These are phyloP conservation scores for Caerostris darwini DNA, from an alignment of 1,140 invertebrate species.

Conservation along the genomic window DNA sequence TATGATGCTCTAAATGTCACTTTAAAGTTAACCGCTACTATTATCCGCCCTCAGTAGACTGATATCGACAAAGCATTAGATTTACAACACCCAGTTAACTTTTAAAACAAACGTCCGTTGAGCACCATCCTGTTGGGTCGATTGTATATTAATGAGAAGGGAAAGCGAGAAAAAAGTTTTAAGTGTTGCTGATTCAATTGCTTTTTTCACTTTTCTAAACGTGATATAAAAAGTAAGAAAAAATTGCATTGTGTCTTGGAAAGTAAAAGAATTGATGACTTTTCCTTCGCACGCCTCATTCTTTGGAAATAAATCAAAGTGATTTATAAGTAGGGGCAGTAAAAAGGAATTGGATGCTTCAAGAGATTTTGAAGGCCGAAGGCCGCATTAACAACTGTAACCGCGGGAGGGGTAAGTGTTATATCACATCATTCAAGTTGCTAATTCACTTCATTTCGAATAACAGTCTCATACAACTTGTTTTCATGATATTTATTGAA, in stretches of 20 bases:
- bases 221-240: conserved; percentile 25
- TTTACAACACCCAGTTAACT: not conserved
- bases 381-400: not conserved
- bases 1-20: conserved; percentile 17
- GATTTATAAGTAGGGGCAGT: conserved; percentile 22
- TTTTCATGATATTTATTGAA: not conserved
- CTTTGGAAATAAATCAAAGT: conserved; percentile 34
- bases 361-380: not conserved
- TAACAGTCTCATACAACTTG: not conserved
- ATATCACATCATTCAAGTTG: not conserved
- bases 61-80: not conserved
- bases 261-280: conserved; percentile 47
- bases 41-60: not conserved
- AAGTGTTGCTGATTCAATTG: not conserved
- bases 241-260: not conserved
- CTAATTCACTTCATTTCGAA: not conserved
- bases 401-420: not conserved
- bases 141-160: conserved; percentile 18
- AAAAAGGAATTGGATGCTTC: conserved; percentile 14
- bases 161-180: not conserved
- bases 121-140: not conserved
- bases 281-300: conserved; percentile 19
- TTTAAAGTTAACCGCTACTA: not conserved
- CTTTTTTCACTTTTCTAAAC: not conserved
- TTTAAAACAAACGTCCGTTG: not conserved